phyloP scores from a whole-genome alignment of 2,888 invertebrate genomes.

The Atethmia centrago region DNA sequence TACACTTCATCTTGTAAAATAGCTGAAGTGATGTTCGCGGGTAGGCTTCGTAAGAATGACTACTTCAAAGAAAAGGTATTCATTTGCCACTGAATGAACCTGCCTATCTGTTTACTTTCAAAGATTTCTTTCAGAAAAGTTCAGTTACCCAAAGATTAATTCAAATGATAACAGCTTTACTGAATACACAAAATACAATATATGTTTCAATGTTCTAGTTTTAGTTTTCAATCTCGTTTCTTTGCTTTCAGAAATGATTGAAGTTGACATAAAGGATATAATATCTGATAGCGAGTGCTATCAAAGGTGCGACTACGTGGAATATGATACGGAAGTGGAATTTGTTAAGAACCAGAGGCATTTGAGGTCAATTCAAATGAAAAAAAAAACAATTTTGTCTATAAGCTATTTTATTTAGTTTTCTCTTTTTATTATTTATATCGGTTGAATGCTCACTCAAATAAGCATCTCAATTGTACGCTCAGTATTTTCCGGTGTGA shows the following conservation, averaged over 20 bases:
- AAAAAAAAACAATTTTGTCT: not conserved
- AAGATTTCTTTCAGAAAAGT: not conserved
- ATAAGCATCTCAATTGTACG: not conserved
- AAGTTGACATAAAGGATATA: constrained; percentile 73
- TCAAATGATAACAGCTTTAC: not conserved
- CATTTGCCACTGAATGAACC: too few relatives aligned
- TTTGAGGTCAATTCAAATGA: constrained; percentile 67
- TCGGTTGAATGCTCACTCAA: not conserved
- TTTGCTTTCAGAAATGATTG: constrained; percentile 73
- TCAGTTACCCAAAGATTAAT: not conserved
- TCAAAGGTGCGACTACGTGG: constrained; percentile 82
- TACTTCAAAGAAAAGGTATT: not conserved
- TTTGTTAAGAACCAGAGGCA: constrained; percentile 69
- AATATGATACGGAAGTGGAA: constrained; percentile 82
- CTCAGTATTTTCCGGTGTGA: not conserved
- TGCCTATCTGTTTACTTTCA: not conserved
- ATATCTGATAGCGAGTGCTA: constrained; percentile 76
- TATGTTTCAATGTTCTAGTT: constrained; percentile 10
- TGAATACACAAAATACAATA: constrained; percentile 18
- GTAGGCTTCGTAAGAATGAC: not conserved
- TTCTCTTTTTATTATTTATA: not conserved
- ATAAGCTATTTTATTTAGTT: not conserved
- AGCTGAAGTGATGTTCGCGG: not conserved
- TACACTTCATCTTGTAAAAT: not conserved
- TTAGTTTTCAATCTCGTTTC: constrained; percentile 10